A percentile compares a stretch with the other conserved stretches of the same genome.
phyloP scores from a whole-genome alignment of 1,140 invertebrate genomes.

The Himalopsyche phryganea region DNA sequence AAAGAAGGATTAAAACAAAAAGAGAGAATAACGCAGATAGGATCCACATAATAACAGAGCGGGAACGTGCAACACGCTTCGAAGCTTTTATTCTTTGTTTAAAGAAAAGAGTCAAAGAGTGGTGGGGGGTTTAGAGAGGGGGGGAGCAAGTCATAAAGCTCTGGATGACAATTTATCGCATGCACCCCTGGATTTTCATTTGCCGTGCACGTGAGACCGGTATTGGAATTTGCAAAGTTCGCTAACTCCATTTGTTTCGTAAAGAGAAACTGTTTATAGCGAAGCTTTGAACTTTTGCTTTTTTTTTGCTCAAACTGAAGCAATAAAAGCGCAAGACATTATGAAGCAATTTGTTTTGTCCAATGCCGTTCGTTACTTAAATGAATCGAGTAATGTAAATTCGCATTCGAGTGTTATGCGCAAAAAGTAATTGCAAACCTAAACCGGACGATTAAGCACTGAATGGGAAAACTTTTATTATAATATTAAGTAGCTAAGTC shows the following conservation, averaged over 20 bases:
- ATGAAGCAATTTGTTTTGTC: conserved; percentile 20
- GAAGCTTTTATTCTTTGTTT: conserved; percentile 2
- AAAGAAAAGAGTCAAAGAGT: conserved; percentile 1
- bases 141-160: background rate
- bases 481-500: no score
- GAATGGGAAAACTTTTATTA: no score
- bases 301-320: conserved; percentile 9
- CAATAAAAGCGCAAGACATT: conserved; percentile 18
- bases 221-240: conserved; percentile 20
- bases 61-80: background rate
- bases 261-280: conserved; percentile 1
- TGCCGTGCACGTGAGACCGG: conserved; percentile 2
- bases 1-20: no score
- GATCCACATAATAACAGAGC: background rate
- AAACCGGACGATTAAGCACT: no score
- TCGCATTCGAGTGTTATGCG: no score
- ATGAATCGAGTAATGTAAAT: conserved; percentile 5
- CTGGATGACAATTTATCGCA: background rate
- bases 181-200: conserved; percentile 2
- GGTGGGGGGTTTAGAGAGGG: background rate
- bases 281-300: background rate
- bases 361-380: conserved; percentile 10
- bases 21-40: no score
- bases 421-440: no score
- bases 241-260: conserved; percentile 14